Percentiles rank a stretch among this genome's conserved stretches.
Evolutionary conservation across 2,113 vertebrate genomes (phyloP).

Genomic region (Grammomys dolichurus): DNA sequence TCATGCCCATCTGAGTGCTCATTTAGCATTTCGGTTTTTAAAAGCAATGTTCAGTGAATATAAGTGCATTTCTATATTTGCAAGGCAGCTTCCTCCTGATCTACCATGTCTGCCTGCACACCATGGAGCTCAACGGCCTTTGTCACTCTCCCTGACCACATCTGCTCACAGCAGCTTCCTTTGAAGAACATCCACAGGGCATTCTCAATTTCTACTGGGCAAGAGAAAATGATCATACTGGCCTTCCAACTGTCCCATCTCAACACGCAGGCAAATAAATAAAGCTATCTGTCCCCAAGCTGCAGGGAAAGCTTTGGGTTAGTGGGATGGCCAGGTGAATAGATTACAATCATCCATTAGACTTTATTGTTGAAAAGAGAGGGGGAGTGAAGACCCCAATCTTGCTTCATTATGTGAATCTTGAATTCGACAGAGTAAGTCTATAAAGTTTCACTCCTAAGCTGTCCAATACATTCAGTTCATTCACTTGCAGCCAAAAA

Average conservation of each 20-base stretch:
- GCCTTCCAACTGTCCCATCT: not conserved
- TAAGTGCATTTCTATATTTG: not conserved
- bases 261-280: not conserved
- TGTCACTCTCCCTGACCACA: not conserved
- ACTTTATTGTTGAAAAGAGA: not conserved
- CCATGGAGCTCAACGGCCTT: not conserved
- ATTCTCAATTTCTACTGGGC: not conserved
- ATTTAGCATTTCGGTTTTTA: not conserved
- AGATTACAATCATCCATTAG: not conserved
- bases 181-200: not conserved
- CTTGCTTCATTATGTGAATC: not conserved
- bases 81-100: not conserved
- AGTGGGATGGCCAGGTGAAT: too few relatives aligned
- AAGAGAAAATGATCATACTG: not conserved
- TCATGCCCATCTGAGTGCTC: not conserved
- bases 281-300: not conserved
- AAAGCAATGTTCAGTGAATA: not conserved
- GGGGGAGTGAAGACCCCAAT: not conserved
- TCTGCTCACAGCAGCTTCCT: not conserved
- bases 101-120: not conserved
- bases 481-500: constrained; percentile 31
- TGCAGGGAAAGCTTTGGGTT: not conserved
- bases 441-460: not conserved
- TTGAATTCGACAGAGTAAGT: constrained; percentile 30
- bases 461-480: not conserved